phyloP scores from a whole-genome alignment of 2,113 vertebrate species.

The Cryptomyrus ogoouensis region DNA sequence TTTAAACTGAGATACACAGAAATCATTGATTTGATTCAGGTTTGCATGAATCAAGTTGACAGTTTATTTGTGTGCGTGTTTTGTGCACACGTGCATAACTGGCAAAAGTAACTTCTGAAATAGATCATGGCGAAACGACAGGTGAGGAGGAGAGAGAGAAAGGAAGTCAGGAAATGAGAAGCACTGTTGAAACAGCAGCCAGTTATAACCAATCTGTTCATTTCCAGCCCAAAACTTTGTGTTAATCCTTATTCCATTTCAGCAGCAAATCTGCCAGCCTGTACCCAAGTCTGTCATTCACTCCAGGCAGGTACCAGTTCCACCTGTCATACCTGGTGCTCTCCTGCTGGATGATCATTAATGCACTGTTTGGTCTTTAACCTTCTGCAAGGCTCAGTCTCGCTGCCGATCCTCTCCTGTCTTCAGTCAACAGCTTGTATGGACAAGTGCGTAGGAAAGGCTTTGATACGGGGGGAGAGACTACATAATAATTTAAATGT shows the following conservation, averaged over 20 bases:
- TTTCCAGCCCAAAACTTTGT: slow-evolving; percentile 29
- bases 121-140: neutral
- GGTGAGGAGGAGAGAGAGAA: neutral
- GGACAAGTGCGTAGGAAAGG: neutral
- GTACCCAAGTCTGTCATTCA: neutral
- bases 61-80: neutral
- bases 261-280: neutral
- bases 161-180: neutral
- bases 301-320: neutral
- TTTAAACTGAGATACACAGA: neutral
- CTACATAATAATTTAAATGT: neutral
- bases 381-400: neutral
- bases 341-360: neutral
- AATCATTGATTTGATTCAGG: neutral
- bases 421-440: neutral
- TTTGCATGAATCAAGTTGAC: neutral
- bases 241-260: slow-evolving; percentile 22
- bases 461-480: neutral
- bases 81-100: neutral
- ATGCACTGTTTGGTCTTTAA: neutral
- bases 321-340: slow-evolving; percentile 6
- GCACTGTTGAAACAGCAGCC: neutral
- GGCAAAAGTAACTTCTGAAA: neutral
- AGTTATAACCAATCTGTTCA: slow-evolving; percentile 32
- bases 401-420: neutral